Conservation (phyloP, 2,113 vertebrate genomes). For the Tricholaema leucomelas region DNA sequence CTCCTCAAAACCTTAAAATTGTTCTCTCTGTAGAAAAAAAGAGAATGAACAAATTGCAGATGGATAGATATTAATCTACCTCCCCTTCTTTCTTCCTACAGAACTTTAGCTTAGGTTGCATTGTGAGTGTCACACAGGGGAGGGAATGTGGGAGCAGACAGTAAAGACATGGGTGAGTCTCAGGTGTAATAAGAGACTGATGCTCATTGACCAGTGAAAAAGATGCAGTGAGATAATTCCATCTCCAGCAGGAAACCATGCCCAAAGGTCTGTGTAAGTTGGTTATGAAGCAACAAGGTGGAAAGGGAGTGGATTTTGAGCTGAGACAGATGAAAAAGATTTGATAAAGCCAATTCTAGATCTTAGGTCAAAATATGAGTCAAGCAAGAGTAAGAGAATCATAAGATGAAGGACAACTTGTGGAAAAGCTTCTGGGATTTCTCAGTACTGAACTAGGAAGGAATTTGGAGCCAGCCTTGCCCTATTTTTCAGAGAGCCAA, state of each 20-base stretch:
- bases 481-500: neutral
- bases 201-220: neutral
- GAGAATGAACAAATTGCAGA: neutral
- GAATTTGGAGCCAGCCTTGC: neutral
- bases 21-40: neutral
- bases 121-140: neutral
- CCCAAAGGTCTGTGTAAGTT: neutral
- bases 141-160: neutral
- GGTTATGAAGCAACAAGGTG: neutral
- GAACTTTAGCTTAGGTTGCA: neutral
- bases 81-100: neutral
- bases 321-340: neutral
- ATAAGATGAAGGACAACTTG: neutral
- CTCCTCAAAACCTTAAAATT: neutral
- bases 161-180: neutral
- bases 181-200: neutral
- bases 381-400: neutral
- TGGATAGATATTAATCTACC: neutral
- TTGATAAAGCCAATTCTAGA: neutral
- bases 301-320: neutral
- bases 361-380: neutral
- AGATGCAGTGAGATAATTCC: neutral
- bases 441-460: neutral
- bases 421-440: neutral
- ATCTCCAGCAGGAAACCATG: neutral